Base-by-base conservation (phyloP, 2,113 vertebrate species). In the Ranitomeya imitator region DNA sequence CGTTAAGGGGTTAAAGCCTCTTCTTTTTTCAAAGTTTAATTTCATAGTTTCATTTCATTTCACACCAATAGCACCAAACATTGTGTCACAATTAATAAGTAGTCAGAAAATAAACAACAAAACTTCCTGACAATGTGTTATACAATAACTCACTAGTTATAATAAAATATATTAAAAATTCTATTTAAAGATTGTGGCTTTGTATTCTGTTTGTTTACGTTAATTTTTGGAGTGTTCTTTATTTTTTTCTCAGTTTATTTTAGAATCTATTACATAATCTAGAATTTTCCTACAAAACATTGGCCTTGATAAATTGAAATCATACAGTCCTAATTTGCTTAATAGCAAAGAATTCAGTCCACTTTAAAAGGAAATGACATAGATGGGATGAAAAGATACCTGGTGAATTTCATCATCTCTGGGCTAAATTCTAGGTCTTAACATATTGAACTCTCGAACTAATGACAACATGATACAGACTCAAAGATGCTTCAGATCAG, bases 401-500 rank as follows among this genome's bases (percentile, higher is more conserved):
- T 77, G 31, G 15, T 71, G 19, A 77, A 26, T 60, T 18, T 23
- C 83, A 85, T 73, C 23, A 51, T 77, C 55, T 74, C 54, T 77
- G 7, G 84, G 71, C 84, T 63, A 6, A 7, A 10, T 26, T 85
- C 67, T 71, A 85, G 73, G 31, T 45, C 54, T 57, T 60, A 3
- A 65, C 18, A 67, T 83, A 85, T 60, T 60, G 55, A 57, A 67
- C 37, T 26, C 10, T 9, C 21, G 52, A 51, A 26, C 55, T 60
- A 59, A 60, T 74, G 69, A 37, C 69, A 85, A 71, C 67, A 71
- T 18, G 16, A 74, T 55, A 59, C 55, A 69, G 11, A 18, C 84
- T 61, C 76, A 19, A 31, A 61, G 55, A 85, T 57, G 16, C 71
- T 73, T 13, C n/a, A 61, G 54, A 85, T 85, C 71, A 76, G 14